A percentile compares a stretch with the other conserved stretches of the same genome.
These are phyloP conservation scores for Campoletis sonorensis DNA, from an alignment of 1,140 invertebrate genomes.

Conservation along the genomic window DNA sequence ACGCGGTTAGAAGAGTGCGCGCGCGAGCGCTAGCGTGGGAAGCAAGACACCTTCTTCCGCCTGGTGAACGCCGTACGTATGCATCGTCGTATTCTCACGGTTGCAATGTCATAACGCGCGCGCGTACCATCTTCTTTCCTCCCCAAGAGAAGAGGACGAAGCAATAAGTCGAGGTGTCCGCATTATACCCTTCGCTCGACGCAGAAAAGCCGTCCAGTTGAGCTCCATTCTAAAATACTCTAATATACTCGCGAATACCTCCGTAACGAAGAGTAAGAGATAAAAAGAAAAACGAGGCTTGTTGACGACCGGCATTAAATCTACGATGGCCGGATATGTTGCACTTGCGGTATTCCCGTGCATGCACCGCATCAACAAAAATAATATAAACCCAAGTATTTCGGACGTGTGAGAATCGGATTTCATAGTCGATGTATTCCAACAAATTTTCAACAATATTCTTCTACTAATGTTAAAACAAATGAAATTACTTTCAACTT, in stretches of 20 bases:
- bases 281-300: not conserved
- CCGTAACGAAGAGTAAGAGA: not conserved
- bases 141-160: not conserved
- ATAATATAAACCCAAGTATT: not conserved
- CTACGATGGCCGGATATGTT: not conserved
- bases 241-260: constrained; percentile 39
- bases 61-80: constrained; percentile 56
- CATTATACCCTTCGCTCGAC: not conserved
- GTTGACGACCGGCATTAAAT: constrained; percentile 35
- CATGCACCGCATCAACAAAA: not conserved
- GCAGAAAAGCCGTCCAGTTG: not conserved
- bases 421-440: not conserved
- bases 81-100: constrained; percentile 71
- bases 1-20: constrained; percentile 65
- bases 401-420: not conserved
- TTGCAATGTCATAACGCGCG: constrained; percentile 67
- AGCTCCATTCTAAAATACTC: constrained; percentile 43
- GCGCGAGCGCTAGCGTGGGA: constrained; percentile 67
- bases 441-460: not conserved
- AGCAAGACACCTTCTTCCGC: constrained; percentile 72
- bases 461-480: too few relatives aligned
- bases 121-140: not conserved
- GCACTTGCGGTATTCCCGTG: not conserved
- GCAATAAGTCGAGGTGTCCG: constrained; percentile 25
- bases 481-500: too few relatives aligned